These are phyloP conservation scores for Brachyptera risi DNA, from an alignment of 2,888 invertebrate genomes.

Conservation along the genomic window DNA sequence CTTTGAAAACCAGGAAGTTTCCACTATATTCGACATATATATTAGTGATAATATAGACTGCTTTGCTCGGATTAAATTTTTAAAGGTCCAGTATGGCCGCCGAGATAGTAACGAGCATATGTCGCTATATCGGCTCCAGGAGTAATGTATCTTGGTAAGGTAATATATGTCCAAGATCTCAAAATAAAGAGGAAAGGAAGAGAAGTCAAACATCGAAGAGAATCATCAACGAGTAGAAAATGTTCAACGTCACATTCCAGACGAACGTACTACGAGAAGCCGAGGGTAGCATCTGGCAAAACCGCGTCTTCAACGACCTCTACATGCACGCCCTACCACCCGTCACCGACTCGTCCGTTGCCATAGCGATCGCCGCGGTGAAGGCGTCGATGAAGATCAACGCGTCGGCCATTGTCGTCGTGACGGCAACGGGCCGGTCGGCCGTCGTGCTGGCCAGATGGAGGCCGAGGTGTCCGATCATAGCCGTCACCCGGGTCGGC, in stretches of 20 bases:
- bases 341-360: constrained; percentile 84
- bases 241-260: not conserved
- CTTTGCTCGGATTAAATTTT: too few relatives aligned
- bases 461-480: constrained; percentile 89
- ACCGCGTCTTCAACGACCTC: constrained; percentile 39
- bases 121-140: too few relatives aligned
- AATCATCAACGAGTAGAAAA: too few relatives aligned
- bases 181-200: too few relatives aligned
- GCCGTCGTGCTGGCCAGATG: constrained; percentile 91
- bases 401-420: constrained; percentile 84
- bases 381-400: constrained; percentile 86
- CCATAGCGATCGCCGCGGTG: constrained; percentile 90
- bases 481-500: constrained; percentile 80
- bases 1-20: too few relatives aligned
- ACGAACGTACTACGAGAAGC: constrained; percentile 60
- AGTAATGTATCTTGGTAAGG: too few relatives aligned
- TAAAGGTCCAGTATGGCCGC: too few relatives aligned
- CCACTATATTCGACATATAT: too few relatives aligned
- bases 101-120: too few relatives aligned
- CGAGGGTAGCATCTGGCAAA: constrained; percentile 63
- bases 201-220: too few relatives aligned
- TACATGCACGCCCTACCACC: constrained; percentile 46
- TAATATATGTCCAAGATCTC: too few relatives aligned
- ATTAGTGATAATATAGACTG: too few relatives aligned
- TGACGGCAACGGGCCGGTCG: constrained; percentile 78